Evolutionary conservation across 2,888 invertebrate species (phyloP), one percentile per base, ranked within the genome.

Genomic region (Lasioglossum figueresi): DNA sequence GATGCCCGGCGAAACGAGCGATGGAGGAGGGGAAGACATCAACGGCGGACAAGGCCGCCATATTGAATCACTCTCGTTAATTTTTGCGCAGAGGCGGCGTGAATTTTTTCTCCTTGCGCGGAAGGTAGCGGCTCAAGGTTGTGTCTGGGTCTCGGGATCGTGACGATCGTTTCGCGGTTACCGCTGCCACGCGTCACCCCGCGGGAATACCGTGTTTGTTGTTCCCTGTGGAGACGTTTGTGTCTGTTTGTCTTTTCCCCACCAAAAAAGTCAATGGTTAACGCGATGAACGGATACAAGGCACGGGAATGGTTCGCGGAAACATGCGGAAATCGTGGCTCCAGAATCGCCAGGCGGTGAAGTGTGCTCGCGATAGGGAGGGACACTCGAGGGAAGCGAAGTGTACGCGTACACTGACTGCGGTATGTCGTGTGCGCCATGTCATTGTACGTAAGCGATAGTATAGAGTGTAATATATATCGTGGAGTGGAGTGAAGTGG

Each of bases 31-130:
- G 86, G 82, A 82, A 81, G 85, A 84, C 90, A 88, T 89, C 85
- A 89, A 87, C 87, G 80, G 78, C 88, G 89, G 91, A 95, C 95
- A 95, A 96, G 96, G 95, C 95, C 95, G 96, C 96, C 96, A 96
- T 96, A 95, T 96, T 96, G 96, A 96, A 96, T 96, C 96, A 95
- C 95, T 96, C 96, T 96, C 95, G 95, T 96, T 96, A 95, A 96
- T 96, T 96, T 95, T 95, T 91, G 95, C 95, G 94, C 94, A 95
- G 95, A 95, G 95, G 90, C 91, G 89, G 91, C 91, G 92, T 92
- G 92, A 93, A 93, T 93, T 94, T 92, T 92, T 93, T 91, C 84
- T 85, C 83, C 88, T 83, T 74, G 79, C 82, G 83, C 79, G 87
- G 76, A 90, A 87, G 82, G 85, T 85, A 85, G 76, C 85, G 12